phyloP scores from a whole-genome alignment of 2,797 vertebrate genomes.

The Todus mexicanus region DNA sequence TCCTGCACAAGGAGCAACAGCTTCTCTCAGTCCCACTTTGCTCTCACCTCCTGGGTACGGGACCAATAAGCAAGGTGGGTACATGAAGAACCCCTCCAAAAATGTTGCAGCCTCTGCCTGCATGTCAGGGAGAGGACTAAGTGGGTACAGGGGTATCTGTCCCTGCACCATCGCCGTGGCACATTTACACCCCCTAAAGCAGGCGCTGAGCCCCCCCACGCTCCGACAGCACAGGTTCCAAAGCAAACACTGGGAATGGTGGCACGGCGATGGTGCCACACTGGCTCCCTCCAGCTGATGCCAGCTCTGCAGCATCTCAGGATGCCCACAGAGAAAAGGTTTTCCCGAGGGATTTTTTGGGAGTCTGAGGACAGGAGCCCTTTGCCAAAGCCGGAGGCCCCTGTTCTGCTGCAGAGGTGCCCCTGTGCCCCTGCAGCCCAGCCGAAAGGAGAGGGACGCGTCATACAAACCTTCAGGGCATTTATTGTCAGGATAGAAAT shows the following conservation, averaged over 20 bases:
- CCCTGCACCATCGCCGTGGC: not conserved
- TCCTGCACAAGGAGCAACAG: not conserved
- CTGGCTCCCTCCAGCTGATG: not conserved
- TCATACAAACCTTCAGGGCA: slow-evolving; percentile 43
- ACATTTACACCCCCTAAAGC: not conserved
- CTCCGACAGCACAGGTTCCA: not conserved
- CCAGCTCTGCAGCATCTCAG: not conserved
- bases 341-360: not conserved
- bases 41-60: no score
- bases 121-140: not conserved
- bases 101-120: not conserved
- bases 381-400: not conserved
- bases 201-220: not conserved
- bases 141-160: not conserved
- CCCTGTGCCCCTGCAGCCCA: not conserved
- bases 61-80: not conserved
- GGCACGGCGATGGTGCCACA: rapidly evolving
- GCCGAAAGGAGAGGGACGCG: not conserved
- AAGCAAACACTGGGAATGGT: not conserved
- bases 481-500: slow-evolving; percentile 61
- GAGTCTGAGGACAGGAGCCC: not conserved
- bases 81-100: not conserved
- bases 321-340: not conserved
- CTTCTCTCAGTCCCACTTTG: not conserved
- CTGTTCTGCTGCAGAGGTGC: not conserved